Evolutionary conservation across 2,888 invertebrate species (phyloP), one percentile per base, ranked within the genome.

Genomic region (Torymus tubicola): DNA sequence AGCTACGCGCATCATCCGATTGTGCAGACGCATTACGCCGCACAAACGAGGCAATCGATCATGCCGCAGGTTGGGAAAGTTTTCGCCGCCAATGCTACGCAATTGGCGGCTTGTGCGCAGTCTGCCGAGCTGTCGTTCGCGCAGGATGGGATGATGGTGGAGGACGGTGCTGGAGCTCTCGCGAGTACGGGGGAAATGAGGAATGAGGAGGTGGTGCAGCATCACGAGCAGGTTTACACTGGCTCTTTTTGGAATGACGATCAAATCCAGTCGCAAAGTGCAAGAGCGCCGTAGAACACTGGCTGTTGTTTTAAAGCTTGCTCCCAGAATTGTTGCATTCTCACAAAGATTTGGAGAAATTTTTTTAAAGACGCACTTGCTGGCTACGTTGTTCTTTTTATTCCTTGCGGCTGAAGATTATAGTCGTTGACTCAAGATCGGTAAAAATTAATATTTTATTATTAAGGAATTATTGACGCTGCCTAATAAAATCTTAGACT

Each of bases 151-250:
- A 42, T 42, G 42, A 16, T 50, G 50, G 42, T 42, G 31, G 42
- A 64, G n/a, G 63, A 64, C 14, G 5, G n/a, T 42, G 63, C 31
- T n/a, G n/a, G 13, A 12, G 63, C 63, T 64, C 42, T 42, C 42
- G 42, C 42, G 42, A 42, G 42, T 42, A 42, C 42, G 42, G 42
- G 42, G 42, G 42, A 42, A 42, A 11, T 57, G 12, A 57, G 14
- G 55, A 57, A n/a, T 57, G 55, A 14, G 55, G 64, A 61, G 53
- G 42, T 18, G 58, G 12, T 5, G 50, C 71, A 85, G 75, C 89
- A 90, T 80, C 89, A 87, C 85, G 90, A 90, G 82, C 90, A 91
- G 90, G 90, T 90, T 90, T 89, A 90, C 86, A 76, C 86, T 84
- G 86, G 86, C 86, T 87, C 86, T 61, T 5, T 68, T 70, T 65